Percentiles rank a stretch among this genome's conserved stretches.
Conservation (phyloP, 2,888 invertebrate genomes). For the Drosophila trichaetosa region DNA sequence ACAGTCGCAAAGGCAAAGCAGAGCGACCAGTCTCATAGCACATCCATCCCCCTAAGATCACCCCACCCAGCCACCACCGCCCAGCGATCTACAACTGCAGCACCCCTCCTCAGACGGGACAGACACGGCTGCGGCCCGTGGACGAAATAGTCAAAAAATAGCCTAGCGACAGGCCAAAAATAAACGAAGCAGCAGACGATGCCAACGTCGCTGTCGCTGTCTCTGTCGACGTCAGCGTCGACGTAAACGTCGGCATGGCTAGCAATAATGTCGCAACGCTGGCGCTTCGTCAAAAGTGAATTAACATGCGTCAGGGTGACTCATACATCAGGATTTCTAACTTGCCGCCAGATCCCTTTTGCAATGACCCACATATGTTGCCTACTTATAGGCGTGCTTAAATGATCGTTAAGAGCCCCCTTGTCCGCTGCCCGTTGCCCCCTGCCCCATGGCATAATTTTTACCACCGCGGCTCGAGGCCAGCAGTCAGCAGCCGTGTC, state of each 20-base stretch:
- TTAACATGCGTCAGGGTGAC: slow-evolving; percentile 39
- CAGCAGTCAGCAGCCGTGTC: slow-evolving; percentile 22
- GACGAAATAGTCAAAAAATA: slow-evolving; percentile 73
- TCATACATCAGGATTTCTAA: slow-evolving; percentile 22
- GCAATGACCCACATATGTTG: slow-evolving; percentile 32
- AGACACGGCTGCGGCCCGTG: slow-evolving; percentile 56
- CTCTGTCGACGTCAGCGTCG: slow-evolving; percentile 10
- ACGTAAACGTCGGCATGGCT: background rate
- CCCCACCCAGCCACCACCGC: background rate
- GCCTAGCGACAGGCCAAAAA: slow-evolving; percentile 72
- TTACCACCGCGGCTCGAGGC: background rate
- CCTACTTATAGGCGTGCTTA: slow-evolving; percentile 59
- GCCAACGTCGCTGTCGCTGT: slow-evolving; percentile 28
- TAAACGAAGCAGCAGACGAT: slow-evolving; percentile 65
- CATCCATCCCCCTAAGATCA: background rate
- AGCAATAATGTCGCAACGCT: slow-evolving; percentile 40
- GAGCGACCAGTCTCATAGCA: slow-evolving; percentile 24
- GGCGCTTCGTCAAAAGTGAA: slow-evolving; percentile 57
- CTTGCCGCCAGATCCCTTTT: background rate
- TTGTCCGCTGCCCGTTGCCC: background rate
- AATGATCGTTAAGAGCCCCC: background rate
- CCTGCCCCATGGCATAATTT: no score
- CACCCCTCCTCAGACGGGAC: slow-evolving; percentile 17
- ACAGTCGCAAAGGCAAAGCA: slow-evolving; percentile 16
- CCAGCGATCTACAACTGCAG: slow-evolving; percentile 12